Base-by-base conservation (phyloP, 2,888 invertebrate genomes). In the Lottia gigantea region DNA sequence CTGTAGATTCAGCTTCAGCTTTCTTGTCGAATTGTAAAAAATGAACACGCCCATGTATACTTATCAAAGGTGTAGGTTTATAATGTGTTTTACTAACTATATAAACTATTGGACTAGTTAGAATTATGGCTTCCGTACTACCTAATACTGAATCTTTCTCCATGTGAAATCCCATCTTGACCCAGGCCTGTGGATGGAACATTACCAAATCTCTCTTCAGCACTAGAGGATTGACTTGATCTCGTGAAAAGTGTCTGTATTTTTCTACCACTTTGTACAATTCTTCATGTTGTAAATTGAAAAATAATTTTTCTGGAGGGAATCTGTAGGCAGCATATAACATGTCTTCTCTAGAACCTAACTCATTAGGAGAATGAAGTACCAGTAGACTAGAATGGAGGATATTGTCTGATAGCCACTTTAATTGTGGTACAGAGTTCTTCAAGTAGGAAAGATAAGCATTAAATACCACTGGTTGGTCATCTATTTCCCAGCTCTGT, bases 371-470 rank as follows among this genome's bases (percentile, higher is more conserved):
- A 8, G 74, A 71, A 49, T 80, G 78, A 64, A 81, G 77, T 75
- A 82, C 82, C 15, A 86, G 78, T 0, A 84, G 70, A 15, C 85
- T 71, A 4, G 82, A 77, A 15, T 77, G 76, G n/a, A 79, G 71
- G 0, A 84, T 80, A 26, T 83, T 81, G 65, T 85, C 83, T 16
- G 77, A 79, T 64, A 87, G 72, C 86, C 86, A 86, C 69, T 84
- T 83, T n/a, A 87, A 67, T 74, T 83, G 83, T 11, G 84, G 80
- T 7, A 86, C 80, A 3, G 86, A 86, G 74, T 84, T 83, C 26
- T 76, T 70, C 19, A 85, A 78, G 64, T 83, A 76, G 8, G 86
- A 80, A 11, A 84, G 79, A 19, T 85, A 70, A 3, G 82, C 83
- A 62, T 84, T 76, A 69, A 83, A 86, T 0, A 84, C 81, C 8